These are phyloP conservation scores for Hirudo medicinalis DNA, from an alignment of 1,140 invertebrate species.

Conservation along the genomic window DNA sequence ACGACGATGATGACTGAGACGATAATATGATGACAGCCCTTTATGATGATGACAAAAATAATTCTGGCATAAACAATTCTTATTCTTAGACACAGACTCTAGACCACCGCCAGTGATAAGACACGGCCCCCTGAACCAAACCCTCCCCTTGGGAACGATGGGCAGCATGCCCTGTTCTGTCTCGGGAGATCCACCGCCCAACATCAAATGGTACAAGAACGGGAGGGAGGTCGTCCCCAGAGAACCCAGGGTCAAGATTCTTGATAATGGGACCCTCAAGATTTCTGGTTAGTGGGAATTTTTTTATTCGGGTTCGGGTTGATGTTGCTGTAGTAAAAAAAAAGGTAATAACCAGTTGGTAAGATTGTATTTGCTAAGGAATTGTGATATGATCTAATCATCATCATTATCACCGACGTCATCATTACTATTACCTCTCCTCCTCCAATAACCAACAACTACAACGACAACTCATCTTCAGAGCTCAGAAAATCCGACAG, in stretches of 20 bases:
- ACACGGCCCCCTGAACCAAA: conserved; percentile 78
- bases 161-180: conserved; percentile 70
- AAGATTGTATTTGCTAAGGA: too few relatives aligned
- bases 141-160: conserved; percentile 61
- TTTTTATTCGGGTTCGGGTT: too few relatives aligned
- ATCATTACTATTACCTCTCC: too few relatives aligned
- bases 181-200: conserved; percentile 52
- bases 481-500: conserved; percentile 53
- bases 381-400: too few relatives aligned
- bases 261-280: conserved; percentile 57
- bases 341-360: too few relatives aligned
- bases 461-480: conserved; percentile 32
- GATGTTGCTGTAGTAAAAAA: too few relatives aligned
- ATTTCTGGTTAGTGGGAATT: conserved; percentile 54
- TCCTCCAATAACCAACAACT: too few relatives aligned
- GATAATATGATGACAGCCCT: too few relatives aligned
- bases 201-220: conserved; percentile 69
- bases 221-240: conserved; percentile 47
- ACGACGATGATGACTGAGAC: too few relatives aligned
- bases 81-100: conserved; percentile 18
- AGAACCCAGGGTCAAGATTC: conserved; percentile 49
- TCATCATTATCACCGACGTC: too few relatives aligned
- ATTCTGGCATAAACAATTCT: not conserved
- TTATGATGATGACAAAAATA: too few relatives aligned
- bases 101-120: conserved; percentile 69